Conservation (phyloP, 1,140 invertebrate genomes). For the Lineus longissimus region DNA sequence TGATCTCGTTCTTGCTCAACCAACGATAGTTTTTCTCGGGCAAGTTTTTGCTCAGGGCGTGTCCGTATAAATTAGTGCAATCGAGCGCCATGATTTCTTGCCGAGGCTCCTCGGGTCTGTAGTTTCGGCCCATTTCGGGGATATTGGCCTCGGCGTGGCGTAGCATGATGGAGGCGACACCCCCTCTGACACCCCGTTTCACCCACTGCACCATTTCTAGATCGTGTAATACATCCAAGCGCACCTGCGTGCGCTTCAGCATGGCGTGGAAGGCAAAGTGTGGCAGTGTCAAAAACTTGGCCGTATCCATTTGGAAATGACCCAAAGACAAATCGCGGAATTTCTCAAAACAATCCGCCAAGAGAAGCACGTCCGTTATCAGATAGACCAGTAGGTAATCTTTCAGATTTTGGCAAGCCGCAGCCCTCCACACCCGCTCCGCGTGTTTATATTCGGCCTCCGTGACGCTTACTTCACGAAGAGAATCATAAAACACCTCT, state of each 20-base stretch:
- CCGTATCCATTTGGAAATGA: neutral
- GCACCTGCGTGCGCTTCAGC: neutral
- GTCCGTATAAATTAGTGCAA: neutral
- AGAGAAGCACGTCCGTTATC: neutral
- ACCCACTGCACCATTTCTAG: conserved; percentile 1
- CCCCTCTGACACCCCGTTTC: neutral
- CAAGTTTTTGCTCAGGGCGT: neutral
- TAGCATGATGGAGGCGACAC: neutral
- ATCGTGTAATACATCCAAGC: neutral
- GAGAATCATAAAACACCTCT: neutral
- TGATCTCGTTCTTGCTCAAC: neutral
- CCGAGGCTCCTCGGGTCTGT: neutral
- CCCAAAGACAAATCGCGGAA: neutral
- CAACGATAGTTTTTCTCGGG: neutral
- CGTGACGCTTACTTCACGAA: neutral
- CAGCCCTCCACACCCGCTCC: neutral
- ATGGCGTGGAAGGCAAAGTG: neutral
- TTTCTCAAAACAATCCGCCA: neutral
- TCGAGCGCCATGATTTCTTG: neutral
- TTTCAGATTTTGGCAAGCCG: neutral
- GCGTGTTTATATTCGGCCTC: neutral
- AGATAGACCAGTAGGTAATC: neutral
- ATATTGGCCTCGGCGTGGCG: neutral
- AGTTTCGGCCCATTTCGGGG: neutral
- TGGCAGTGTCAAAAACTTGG: neutral